A percentile compares a stretch with the other conserved stretches of the same genome.
Evolutionary conservation across 2,113 vertebrate species (phyloP).

Genomic region (Zosterops pallidus): DNA sequence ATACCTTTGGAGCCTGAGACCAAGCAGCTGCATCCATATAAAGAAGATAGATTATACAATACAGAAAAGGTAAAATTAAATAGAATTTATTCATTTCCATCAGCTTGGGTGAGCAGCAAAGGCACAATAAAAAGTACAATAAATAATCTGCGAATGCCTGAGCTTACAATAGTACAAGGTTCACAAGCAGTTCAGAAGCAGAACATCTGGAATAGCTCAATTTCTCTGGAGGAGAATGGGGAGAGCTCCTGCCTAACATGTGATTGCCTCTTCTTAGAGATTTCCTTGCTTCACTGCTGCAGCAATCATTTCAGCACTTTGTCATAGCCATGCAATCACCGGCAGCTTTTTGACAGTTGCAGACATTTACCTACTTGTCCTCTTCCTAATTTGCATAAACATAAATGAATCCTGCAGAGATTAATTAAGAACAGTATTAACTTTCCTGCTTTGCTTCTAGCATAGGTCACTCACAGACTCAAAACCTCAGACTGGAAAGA

Average conservation of each 20-base stretch:
- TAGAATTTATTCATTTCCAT: conserved; percentile 21
- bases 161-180: background rate
- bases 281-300: background rate
- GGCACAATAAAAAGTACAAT: conserved; percentile 2
- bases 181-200: conserved; percentile 11
- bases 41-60: conserved; percentile 1
- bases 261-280: background rate
- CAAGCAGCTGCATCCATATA: background rate
- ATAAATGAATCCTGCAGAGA: background rate
- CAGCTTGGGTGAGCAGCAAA: background rate
- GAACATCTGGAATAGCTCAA: conserved; percentile 1
- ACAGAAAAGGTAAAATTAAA: conserved; percentile 29
- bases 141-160: background rate
- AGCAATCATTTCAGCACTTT: background rate
- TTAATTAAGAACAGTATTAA: conserved; percentile 34
- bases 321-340: background rate
- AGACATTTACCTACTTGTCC: background rate
- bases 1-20: background rate
- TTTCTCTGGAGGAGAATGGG: conserved; percentile 8
- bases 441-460: background rate
- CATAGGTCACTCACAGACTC: background rate
- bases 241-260: background rate
- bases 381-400: background rate
- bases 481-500: background rate
- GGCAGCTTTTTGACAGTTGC: background rate